Conservation (phyloP, 2,797 vertebrate genomes). For the Myiotriccus ornatus region DNA sequence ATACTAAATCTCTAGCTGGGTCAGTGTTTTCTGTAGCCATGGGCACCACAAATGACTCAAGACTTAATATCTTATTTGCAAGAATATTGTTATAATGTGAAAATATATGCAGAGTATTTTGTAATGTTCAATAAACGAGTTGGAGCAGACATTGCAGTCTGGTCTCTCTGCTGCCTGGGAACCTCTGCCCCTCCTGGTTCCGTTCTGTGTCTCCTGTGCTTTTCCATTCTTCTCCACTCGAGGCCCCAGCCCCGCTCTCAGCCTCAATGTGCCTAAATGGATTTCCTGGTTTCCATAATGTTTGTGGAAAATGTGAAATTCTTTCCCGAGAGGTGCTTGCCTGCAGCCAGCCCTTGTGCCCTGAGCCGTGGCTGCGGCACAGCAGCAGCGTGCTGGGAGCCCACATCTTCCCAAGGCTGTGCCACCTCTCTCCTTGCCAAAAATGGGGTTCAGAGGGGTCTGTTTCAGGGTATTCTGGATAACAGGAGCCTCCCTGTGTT, state of each 20-base stretch:
- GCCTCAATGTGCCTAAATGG: background rate
- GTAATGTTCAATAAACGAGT: conserved; percentile 63
- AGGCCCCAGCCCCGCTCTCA: background rate
- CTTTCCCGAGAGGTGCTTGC: background rate
- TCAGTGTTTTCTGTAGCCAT: conserved; percentile 52
- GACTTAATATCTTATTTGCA: conserved; percentile 46
- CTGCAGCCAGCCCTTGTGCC: background rate
- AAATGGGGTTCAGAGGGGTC: background rate
- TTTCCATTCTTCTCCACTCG: background rate
- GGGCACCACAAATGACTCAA: conserved; percentile 36
- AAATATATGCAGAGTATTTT: conserved; percentile 59
- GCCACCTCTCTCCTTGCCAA: background rate
- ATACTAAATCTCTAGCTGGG: conserved; percentile 30
- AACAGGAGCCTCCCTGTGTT: background rate
- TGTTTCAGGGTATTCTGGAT: background rate
- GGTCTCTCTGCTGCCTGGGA: background rate
- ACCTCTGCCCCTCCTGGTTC: background rate
- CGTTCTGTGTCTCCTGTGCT: fast-evolving
- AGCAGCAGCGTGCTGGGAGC: background rate
- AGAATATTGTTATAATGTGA: conserved; percentile 59
- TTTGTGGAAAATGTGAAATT: background rate
- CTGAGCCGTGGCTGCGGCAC: background rate
- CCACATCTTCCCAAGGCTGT: background rate
- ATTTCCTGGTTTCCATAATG: background rate
- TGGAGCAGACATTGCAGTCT: background rate